Conservation (phyloP, 2,113 vertebrate species). For the Pygoscelis antarcticus region DNA sequence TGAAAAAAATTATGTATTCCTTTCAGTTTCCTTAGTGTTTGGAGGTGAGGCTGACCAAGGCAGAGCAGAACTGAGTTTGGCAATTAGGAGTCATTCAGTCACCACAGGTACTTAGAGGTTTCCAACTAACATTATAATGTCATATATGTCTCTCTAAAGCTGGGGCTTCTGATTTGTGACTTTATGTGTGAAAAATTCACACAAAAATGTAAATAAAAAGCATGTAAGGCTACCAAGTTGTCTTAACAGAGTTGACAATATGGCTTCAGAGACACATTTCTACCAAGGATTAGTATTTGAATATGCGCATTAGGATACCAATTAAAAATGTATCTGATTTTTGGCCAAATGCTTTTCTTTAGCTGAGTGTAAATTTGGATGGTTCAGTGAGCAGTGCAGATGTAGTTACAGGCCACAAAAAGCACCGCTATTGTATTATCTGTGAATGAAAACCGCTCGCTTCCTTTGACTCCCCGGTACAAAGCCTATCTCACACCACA, state of each 20-base stretch:
- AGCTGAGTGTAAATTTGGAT: not conserved
- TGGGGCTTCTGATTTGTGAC: not conserved
- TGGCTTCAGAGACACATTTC: not conserved
- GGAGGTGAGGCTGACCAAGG: not conserved
- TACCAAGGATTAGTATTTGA: not conserved
- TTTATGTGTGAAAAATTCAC: not conserved
- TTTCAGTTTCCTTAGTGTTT: not conserved
- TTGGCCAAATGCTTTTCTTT: slow-evolving; percentile 21
- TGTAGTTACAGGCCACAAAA: not conserved
- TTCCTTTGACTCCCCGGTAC: not conserved
- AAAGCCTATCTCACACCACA: not conserved
- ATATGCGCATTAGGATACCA: not conserved
- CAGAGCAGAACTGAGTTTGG: not conserved
- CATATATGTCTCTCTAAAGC: not conserved
- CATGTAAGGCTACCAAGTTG: not conserved
- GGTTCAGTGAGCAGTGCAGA: slow-evolving; percentile 25
- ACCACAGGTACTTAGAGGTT: not conserved
- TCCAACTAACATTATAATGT: not conserved
- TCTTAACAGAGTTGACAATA: not conserved
- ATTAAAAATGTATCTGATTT: slow-evolving; percentile 15
- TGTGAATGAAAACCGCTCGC: not conserved
- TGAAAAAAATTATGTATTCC: not conserved
- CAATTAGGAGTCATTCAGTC: not conserved
- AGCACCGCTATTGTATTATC: not conserved
- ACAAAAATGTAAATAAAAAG: not conserved